Percentiles rank a stretch among this genome's conserved stretches.
Conservation (phyloP, 2,888 invertebrate species). For the Volucella bombylans region DNA sequence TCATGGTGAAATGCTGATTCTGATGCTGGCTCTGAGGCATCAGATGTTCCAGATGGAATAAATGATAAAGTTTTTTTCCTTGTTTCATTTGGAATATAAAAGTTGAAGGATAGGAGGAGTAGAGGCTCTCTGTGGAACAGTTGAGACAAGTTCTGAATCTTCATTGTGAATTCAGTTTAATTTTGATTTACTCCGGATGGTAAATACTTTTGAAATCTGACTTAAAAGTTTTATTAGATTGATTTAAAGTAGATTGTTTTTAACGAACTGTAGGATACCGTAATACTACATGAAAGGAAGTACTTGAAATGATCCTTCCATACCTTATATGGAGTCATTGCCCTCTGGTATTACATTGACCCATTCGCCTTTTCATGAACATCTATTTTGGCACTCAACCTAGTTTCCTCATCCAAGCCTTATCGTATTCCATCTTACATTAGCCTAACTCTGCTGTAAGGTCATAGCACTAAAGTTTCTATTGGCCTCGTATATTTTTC, state of each 20-base stretch:
- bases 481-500: no score
- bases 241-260: background rate
- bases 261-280: background rate
- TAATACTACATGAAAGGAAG: no score
- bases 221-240: conserved; percentile 18
- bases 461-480: no score
- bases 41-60: conserved; percentile 62
- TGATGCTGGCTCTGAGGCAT: conserved; percentile 35
- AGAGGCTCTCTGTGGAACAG: background rate
- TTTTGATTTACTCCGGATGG: conserved; percentile 16
- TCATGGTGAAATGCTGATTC: conserved; percentile 18
- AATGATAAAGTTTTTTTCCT: conserved; percentile 51
- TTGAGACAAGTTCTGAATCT: conserved; percentile 19
- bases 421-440: no score
- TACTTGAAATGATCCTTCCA: no score
- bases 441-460: no score
- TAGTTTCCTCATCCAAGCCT: no score
- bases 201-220: background rate
- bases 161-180: conserved; percentile 52
- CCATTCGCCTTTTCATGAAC: no score
- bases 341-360: no score
- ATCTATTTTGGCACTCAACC: no score
- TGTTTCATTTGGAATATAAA: conserved; percentile 26
- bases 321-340: no score
- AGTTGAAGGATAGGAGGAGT: background rate